A percentile compares a stretch with the other conserved stretches of the same genome.
phyloP scores from a whole-genome alignment of 2,113 vertebrate species.

The Tringa solitaria region DNA sequence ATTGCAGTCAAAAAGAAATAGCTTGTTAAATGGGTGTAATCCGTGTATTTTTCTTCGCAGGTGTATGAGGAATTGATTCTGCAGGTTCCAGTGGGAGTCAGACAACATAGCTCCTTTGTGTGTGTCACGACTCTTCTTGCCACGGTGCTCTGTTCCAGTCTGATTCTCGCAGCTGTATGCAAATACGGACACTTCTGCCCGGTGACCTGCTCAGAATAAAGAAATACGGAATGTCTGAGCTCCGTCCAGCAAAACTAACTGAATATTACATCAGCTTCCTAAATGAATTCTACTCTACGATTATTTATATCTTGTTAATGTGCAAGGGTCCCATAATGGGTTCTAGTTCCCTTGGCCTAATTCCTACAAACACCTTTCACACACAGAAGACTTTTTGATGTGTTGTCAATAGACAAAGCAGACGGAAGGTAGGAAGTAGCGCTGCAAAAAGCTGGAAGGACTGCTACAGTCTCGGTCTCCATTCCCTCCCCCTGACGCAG shows the following conservation, averaged over 20 bases:
- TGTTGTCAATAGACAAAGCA: background rate
- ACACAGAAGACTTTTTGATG: background rate
- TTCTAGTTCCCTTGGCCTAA: background rate
- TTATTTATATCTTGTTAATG: background rate
- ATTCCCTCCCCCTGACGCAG: background rate
- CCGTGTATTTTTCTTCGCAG: conserved; percentile 52
- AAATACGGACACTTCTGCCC: conserved; percentile 68
- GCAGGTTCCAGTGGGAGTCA: conserved; percentile 84
- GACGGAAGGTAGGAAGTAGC: background rate
- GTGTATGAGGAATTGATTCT: conserved; percentile 49
- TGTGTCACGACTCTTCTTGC: conserved; percentile 81
- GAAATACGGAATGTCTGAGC: background rate
- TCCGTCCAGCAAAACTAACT: background rate
- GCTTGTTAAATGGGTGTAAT: background rate
- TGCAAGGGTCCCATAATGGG: background rate
- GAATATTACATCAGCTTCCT: background rate
- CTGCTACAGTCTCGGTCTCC: rapidly evolving
- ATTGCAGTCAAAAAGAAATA: background rate
- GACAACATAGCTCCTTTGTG: conserved; percentile 70
- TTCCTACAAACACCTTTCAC: background rate
- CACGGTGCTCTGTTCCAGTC: conserved; percentile 77
- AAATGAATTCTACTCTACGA: background rate
- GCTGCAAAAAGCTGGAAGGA: background rate
- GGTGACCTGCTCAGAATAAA: background rate
- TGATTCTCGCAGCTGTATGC: conserved; percentile 79